Evolutionary conservation across 2,113 vertebrate species (phyloP).

Genomic region (Orthonyx spaldingii): DNA sequence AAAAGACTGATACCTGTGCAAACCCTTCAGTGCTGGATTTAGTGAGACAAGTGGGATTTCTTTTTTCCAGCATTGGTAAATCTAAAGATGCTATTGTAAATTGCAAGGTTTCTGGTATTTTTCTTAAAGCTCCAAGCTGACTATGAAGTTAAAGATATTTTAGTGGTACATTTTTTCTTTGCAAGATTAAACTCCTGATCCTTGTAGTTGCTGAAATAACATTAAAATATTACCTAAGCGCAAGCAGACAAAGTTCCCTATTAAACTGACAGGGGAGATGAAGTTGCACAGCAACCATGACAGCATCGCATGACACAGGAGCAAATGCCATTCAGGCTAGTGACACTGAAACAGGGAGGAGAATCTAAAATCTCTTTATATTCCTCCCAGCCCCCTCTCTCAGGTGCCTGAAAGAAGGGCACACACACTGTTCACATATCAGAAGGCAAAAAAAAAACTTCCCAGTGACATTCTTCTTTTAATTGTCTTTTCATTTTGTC

Average conservation of each 20-base stretch:
- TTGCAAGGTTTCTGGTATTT: not conserved
- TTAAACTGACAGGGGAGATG: conserved; percentile 28
- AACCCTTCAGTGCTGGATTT: not conserved
- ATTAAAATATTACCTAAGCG: not conserved
- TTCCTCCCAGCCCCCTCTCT: not conserved
- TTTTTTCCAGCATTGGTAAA: not conserved
- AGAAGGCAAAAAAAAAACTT: not conserved
- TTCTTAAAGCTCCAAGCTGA: not conserved
- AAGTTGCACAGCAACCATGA: conserved; percentile 48
- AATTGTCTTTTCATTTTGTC: conserved; percentile 30
- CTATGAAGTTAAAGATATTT: not conserved
- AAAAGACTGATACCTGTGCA: not conserved
- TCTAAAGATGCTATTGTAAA: not conserved
- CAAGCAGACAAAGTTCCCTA: not conserved
- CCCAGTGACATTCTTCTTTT: not conserved
- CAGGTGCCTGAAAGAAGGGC: not conserved
- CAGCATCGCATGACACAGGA: not conserved
- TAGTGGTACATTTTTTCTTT: not conserved
- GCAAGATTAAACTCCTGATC: not conserved
- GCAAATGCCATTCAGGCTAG: conserved; percentile 25
- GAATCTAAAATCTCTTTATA: not conserved
- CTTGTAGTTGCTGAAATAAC: not conserved
- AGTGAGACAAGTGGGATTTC: not conserved
- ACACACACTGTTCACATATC: not conserved
- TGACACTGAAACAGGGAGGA: not conserved